Evolutionary conservation across 2,113 vertebrate genomes (phyloP).

Genomic region (Amphilophus citrinellus): DNA sequence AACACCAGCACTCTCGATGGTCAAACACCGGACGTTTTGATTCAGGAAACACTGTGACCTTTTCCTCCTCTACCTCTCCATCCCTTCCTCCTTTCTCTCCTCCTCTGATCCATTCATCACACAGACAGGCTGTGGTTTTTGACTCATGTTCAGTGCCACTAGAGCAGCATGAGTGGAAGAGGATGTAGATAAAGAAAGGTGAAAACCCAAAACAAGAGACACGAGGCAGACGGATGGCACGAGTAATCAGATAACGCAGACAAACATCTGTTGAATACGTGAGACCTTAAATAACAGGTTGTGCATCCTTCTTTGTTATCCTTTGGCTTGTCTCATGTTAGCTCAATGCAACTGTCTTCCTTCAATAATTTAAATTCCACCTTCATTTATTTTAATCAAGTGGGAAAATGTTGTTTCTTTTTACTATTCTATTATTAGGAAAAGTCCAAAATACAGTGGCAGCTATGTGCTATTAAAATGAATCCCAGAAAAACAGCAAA

Average conservation of each 20-base stretch:
- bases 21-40: slow-evolving; percentile 58
- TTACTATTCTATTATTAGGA: slow-evolving; percentile 27
- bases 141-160: slow-evolving; percentile 47
- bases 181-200: slow-evolving; percentile 39
- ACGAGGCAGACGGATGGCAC: not conserved
- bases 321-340: slow-evolving; percentile 17
- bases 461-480: not conserved
- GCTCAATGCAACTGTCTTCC: slow-evolving; percentile 6
- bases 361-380: slow-evolving; percentile 15
- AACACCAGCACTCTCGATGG: slow-evolving; percentile 37
- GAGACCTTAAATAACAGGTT: slow-evolving; percentile 27
- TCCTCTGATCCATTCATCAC: slow-evolving; percentile 66
- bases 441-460: slow-evolving; percentile 14
- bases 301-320: slow-evolving; percentile 21
- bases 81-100: slow-evolving; percentile 20
- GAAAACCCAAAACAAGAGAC: slow-evolving; percentile 8
- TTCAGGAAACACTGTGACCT: slow-evolving; percentile 61
- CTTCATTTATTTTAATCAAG: slow-evolving; percentile 18
- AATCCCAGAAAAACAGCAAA: not conserved
- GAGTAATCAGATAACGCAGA: slow-evolving; percentile 34
- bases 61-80: slow-evolving; percentile 43
- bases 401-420: not conserved
- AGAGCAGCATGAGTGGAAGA: slow-evolving; percentile 20
- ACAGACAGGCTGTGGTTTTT: slow-evolving; percentile 59
- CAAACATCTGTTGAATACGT: slow-evolving; percentile 21